Percentiles rank a stretch among this genome's conserved stretches.
phyloP scores from a whole-genome alignment of 2,888 invertebrate genomes.

The Heteropelma amictum region DNA sequence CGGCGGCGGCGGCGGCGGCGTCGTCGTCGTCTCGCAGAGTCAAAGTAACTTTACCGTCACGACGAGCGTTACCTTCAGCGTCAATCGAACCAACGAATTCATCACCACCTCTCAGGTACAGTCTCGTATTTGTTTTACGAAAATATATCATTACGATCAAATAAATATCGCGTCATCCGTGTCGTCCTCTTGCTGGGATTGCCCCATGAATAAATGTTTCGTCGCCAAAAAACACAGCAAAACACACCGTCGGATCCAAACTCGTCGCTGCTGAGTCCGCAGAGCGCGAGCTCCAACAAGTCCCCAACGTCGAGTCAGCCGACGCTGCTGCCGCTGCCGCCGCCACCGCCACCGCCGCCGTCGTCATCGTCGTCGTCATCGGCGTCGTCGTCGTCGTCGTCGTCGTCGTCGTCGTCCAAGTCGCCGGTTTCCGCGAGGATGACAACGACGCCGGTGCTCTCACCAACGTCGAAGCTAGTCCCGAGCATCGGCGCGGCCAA shows the following conservation, averaged over 20 bases:
- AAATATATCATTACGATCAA: too few relatives aligned
- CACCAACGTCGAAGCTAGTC: conserved; percentile 70
- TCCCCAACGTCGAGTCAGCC: conserved; percentile 72
- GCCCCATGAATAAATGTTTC: too few relatives aligned
- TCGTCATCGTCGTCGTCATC: conserved; percentile 71
- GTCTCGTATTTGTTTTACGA: too few relatives aligned
- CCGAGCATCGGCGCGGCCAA: conserved; percentile 64
- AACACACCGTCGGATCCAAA: conserved; percentile 74
- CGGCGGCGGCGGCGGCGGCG: too few relatives aligned
- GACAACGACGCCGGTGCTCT: conserved; percentile 70
- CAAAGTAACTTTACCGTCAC: conserved; percentile 89
- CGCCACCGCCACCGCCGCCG: conserved; percentile 43
- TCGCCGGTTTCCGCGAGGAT: too few relatives aligned
- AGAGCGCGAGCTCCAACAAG: conserved; percentile 72
- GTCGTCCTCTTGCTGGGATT: neutral
- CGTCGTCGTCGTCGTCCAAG: conserved; percentile 51
- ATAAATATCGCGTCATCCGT: too few relatives aligned
- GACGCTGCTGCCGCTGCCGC: too few relatives aligned
- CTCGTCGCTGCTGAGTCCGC: conserved; percentile 72
- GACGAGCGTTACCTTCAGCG: conserved; percentile 91
- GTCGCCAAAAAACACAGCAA: conserved; percentile 60
- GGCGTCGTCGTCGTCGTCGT: conserved; percentile 68
- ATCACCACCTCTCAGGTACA: conserved; percentile 63
- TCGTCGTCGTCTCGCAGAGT: conserved; percentile 78
- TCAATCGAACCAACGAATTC: conserved; percentile 79